These are phyloP conservation scores for Acrocyrtus sp. DNA, from an alignment of 2,888 invertebrate genomes.

Conservation along the genomic window DNA sequence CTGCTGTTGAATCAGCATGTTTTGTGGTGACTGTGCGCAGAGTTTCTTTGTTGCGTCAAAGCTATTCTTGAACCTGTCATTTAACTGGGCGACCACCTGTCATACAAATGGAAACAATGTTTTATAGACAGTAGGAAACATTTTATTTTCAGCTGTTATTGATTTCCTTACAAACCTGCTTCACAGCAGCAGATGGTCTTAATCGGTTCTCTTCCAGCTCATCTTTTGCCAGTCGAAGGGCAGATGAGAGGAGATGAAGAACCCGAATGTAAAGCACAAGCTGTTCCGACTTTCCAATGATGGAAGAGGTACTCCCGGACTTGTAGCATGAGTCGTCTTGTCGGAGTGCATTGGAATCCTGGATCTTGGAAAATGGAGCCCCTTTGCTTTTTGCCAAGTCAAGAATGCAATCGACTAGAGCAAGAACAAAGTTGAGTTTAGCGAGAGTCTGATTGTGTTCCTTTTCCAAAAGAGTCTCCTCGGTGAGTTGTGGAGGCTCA, in stretches of 20 bases:
- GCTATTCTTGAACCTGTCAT: conserved; percentile 62
- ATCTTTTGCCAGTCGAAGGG: conserved; percentile 87
- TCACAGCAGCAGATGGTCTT: conserved; percentile 90
- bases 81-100: conserved; percentile 63
- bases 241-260: conserved; percentile 94
- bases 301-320: conserved; percentile 49
- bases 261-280: conserved; percentile 89
- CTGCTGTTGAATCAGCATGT: conserved; percentile 64
- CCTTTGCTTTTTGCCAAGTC: conserved; percentile 86
- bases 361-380: conserved; percentile 72
- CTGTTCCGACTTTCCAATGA: conserved; percentile 73
- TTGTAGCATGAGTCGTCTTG: conserved; percentile 57
- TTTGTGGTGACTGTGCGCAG: conserved; percentile 61
- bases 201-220: conserved; percentile 86
- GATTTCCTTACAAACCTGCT: conserved; percentile 86
- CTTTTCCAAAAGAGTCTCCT: conserved; percentile 71
- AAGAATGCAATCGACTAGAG: conserved; percentile 93
- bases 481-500: conserved; percentile 63
- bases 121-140: no score
- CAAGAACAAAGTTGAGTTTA: conserved; percentile 95
- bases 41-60: conserved; percentile 63
- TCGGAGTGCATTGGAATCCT: conserved; percentile 58
- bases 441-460: conserved; percentile 97
- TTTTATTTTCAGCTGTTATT: no score
- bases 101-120: no score